These are phyloP conservation scores for Tichodroma muraria DNA, from an alignment of 2,113 vertebrate species.

Conservation along the genomic window DNA sequence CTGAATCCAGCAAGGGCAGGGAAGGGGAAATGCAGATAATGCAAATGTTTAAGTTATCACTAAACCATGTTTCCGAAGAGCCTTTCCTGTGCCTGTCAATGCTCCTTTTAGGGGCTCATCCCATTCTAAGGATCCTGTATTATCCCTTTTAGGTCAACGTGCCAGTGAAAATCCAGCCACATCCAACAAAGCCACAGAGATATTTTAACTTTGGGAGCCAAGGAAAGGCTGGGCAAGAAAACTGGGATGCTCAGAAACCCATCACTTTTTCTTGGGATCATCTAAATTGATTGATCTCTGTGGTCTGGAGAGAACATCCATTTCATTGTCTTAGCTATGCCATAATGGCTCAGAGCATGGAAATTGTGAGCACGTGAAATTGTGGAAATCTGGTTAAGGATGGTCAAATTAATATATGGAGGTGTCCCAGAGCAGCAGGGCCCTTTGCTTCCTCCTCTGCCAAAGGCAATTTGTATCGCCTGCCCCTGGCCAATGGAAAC, in stretches of 20 bases:
- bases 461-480: background rate
- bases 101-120: background rate
- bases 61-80: fast-evolving
- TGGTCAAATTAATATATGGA: background rate
- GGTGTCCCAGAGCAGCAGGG: background rate
- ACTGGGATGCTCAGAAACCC: background rate
- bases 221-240: background rate
- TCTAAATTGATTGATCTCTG: background rate
- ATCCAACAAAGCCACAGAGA: background rate
- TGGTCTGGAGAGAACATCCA: background rate
- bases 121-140: background rate
- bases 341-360: fast-evolving
- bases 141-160: background rate
- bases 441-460: background rate
- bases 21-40: background rate
- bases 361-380: background rate
- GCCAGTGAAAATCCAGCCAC: background rate
- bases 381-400: background rate
- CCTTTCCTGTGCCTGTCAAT: background rate
- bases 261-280: background rate
- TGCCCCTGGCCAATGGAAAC: fast-evolving
- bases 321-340: background rate
- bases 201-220: background rate
- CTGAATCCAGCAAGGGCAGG: background rate
- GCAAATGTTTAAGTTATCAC: background rate